Evolutionary conservation across 2,113 vertebrate species (phyloP).

Genomic region (Brienomyrus brachyistius): DNA sequence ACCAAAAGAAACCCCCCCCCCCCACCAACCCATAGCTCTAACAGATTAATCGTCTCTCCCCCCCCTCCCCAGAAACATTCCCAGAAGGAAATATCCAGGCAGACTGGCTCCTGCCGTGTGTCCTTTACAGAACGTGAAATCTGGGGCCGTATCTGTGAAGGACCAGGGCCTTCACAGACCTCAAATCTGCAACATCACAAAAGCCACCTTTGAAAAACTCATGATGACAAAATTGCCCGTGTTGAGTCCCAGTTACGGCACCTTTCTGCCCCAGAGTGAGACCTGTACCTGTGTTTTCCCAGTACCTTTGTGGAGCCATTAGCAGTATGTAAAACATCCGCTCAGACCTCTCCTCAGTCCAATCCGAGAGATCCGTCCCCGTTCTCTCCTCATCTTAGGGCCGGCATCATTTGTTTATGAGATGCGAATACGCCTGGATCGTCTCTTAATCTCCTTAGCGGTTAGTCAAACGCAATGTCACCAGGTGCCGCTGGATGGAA

Average conservation of each 20-base stretch:
- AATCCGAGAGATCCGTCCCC: neutral
- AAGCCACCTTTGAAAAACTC: neutral
- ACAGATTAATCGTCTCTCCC: neutral
- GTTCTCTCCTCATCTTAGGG: neutral
- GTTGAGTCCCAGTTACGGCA: neutral
- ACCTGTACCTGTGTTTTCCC: neutral
- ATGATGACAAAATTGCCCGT: neutral
- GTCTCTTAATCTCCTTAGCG: neutral
- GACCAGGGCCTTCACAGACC: neutral
- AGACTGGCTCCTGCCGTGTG: neutral
- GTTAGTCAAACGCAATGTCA: neutral
- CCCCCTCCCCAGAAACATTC: neutral
- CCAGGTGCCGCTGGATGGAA: neutral
- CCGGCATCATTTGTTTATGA: slow-evolving; percentile 24
- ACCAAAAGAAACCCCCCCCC: neutral
- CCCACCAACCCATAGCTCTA: neutral
- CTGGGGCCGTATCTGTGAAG: neutral
- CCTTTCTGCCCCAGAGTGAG: neutral
- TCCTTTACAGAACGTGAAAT: neutral
- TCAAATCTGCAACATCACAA: neutral
- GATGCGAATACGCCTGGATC: slow-evolving; percentile 39
- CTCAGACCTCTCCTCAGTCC: neutral
- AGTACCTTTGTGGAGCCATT: neutral
- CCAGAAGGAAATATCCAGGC: neutral
- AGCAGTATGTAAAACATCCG: neutral